A percentile compares a stretch with the other conserved stretches of the same genome.
Conservation (phyloP, 2,113 vertebrate species). For the Pituophis catenifer region DNA sequence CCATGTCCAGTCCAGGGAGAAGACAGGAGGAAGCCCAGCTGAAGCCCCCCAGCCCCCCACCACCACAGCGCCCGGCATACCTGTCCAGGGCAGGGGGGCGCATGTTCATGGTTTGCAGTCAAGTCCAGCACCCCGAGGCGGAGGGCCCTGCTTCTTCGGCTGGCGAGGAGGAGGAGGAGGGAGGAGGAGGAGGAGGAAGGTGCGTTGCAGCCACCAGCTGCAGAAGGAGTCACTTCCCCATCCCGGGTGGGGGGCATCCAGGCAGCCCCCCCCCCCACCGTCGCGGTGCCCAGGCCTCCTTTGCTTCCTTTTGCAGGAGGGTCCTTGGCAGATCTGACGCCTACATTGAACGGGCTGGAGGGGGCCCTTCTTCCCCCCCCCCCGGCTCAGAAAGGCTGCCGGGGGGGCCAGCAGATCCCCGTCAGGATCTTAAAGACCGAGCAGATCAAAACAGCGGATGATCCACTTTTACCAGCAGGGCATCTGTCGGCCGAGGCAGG, state of each 20-base stretch:
- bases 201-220: too few relatives aligned
- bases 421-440: slow-evolving; percentile 41
- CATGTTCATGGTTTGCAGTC: slow-evolving; percentile 63
- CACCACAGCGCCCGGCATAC: slow-evolving; percentile 22
- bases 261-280: not conserved
- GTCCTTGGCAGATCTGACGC: not conserved
- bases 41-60: not conserved
- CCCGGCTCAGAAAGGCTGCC: slow-evolving; percentile 20
- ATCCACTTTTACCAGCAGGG: slow-evolving; percentile 59
- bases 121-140: slow-evolving; percentile 4
- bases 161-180: too few relatives aligned
- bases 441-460: slow-evolving; percentile 49
- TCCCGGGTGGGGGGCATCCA: not conserved
- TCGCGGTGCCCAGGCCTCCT: not conserved
- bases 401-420: slow-evolving; percentile 26
- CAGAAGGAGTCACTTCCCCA: not conserved
- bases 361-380: slow-evolving; percentile 7
- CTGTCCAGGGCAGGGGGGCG: slow-evolving; percentile 67
- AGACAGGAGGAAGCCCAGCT: not conserved
- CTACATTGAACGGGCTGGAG: not conserved
- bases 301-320: not conserved
- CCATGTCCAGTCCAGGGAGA: not conserved
- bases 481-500: slow-evolving; percentile 32
- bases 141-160: not conserved
- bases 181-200: too few relatives aligned